Base-by-base conservation (phyloP, 2,797 vertebrate species). In the Enteromius argenteus region DNA sequence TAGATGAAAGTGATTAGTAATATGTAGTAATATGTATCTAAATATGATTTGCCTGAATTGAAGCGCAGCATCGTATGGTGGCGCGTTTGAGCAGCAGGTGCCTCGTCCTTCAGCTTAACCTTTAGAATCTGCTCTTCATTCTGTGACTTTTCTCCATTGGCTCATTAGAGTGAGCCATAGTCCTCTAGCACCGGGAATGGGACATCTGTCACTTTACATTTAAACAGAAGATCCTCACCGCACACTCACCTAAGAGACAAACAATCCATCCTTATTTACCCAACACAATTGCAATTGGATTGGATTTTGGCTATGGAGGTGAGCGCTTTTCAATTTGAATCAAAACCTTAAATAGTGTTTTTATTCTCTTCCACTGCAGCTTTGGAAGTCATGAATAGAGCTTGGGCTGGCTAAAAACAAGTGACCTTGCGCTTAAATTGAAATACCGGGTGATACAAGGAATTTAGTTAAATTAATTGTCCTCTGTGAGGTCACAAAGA, bases 261-360 rank as follows among this genome's bases (percentile, higher is more conserved):
- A 94, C 93, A 93, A 94, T 94, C 92, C 91, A 94, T 94, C 92
- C 92, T 94, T 92, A 93, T 94, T 94, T 94, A 92, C 91, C 86
- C 91, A 89, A 90, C 89, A 93, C 90, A 93, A 93, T 92, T 92
- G 91, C 91, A 93, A 90, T 92, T 92, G 90, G 91, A 94, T 94
- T 94, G 92, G 92, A 93, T 93, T 93, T 92, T 90, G 90, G 91
- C 92, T 93, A 92, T 90, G 91, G 87, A 88, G 91, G 90, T 68
- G 68, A 93, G 90, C 91, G 91, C 88, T 91, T 92, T 93, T 91
- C 91, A 92, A 89, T 93, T 91, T 93, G 91, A 91, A 91, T 89
- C 90, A 91, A 77, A 89, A 90, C 88, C 89, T 92, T 92, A 91
- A 91, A 91, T 92, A 91, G 91, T 81, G 89, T 90, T 91, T 79